Conservation (phyloP, 2,797 vertebrate genomes). For the Numenius phaeopus region DNA sequence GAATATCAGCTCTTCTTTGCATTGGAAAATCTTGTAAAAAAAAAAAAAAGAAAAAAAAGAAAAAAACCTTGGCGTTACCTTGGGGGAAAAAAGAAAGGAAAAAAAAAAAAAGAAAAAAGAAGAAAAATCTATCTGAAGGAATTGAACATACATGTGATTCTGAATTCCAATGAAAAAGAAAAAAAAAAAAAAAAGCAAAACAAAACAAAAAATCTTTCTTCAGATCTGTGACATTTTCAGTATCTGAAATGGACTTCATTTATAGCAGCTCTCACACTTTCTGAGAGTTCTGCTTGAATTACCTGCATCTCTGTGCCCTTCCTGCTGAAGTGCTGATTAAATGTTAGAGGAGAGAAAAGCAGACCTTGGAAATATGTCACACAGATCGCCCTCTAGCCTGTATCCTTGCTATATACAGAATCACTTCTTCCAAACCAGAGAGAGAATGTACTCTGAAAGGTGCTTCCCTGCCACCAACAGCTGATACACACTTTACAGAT, state of each 20-base stretch:
- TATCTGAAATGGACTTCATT: not conserved
- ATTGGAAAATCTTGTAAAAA: not conserved
- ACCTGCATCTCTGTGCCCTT: not conserved
- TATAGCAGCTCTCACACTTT: conserved; percentile 2
- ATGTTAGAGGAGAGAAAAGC: not conserved
- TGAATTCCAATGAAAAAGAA: not conserved
- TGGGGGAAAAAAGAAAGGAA: accelerated
- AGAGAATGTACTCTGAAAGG: not conserved
- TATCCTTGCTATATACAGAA: not conserved
- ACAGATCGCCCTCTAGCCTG: not conserved
- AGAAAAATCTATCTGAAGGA: not conserved
- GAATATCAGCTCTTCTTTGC: not conserved
- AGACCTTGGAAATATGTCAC: not conserved
- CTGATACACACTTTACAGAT: not conserved
- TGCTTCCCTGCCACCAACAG: not conserved
- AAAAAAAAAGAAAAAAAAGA: not conserved
- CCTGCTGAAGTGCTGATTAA: not conserved
- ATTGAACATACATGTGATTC: not conserved
- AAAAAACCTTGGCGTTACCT: not conserved
- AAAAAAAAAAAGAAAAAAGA: accelerated
- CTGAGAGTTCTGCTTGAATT: not conserved
- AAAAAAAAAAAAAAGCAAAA: not conserved
- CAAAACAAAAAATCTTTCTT: not conserved
- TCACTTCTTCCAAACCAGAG: not conserved
- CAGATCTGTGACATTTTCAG: not conserved